Evolutionary conservation across 2,113 vertebrate species (phyloP).

Genomic region (Daboia siamensis): DNA sequence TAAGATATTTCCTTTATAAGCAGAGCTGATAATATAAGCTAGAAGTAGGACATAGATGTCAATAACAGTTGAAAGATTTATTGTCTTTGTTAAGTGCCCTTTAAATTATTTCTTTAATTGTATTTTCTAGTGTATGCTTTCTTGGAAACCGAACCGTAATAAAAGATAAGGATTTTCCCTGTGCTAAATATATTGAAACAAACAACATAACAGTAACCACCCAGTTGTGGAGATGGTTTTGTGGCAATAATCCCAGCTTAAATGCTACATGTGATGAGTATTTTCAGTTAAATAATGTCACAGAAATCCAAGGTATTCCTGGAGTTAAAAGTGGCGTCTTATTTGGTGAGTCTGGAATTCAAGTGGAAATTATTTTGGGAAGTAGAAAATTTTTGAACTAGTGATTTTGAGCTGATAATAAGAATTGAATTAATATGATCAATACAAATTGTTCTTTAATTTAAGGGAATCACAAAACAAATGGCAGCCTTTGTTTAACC

Average conservation of each 20-base stretch:
- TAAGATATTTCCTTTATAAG: background rate
- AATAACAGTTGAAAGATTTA: background rate
- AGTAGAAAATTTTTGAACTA: background rate
- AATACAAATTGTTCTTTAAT: background rate
- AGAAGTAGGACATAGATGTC: background rate
- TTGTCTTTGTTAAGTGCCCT: background rate
- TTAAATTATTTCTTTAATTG: background rate
- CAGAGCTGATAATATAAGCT: background rate
- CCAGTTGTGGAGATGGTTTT: constrained; percentile 83
- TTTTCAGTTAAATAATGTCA: constrained; percentile 83
- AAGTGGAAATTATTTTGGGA: no score
- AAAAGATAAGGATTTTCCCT: constrained; percentile 75
- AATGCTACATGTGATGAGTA: constrained; percentile 82
- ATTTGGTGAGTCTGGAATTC: constrained; percentile 67
- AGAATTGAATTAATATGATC: background rate
- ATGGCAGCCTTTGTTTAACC: background rate
- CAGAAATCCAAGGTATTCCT: constrained; percentile 86
- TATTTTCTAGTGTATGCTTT: constrained; percentile 80
- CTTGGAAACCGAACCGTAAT: constrained; percentile 90
- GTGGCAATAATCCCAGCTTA: constrained; percentile 64
- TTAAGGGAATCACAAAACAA: background rate
- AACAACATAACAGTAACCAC: constrained; percentile 76
- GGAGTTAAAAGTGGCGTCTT: constrained; percentile 85
- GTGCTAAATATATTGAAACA: constrained; percentile 73
- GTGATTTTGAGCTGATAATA: background rate